Conservation (phyloP, 2,888 invertebrate genomes). For the Harmothoe impar region DNA sequence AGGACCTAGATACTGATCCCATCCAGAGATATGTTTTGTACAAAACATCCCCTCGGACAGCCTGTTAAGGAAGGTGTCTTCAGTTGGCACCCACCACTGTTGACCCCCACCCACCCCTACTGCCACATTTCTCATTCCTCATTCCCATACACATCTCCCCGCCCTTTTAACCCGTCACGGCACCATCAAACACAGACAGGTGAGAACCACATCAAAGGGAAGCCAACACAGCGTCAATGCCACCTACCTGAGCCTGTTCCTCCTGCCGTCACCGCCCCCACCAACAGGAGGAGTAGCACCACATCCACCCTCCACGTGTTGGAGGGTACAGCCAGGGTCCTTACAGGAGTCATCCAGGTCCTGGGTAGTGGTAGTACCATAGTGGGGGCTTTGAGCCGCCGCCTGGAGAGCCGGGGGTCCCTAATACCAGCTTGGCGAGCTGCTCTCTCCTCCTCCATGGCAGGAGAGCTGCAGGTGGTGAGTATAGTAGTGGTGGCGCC, state of each 20-base stretch:
- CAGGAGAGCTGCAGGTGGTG: not conserved
- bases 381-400: not conserved
- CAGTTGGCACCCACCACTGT: too few species aligned
- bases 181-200: not conserved
- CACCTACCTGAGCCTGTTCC: conserved; percentile 36
- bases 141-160: too few species aligned
- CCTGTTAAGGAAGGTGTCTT: too few species aligned
- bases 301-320: not conserved
- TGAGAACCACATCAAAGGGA: not conserved
- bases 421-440: not conserved
- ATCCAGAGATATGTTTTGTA: too few species aligned
- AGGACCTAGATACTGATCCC: too few species aligned
- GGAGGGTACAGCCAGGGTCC: not conserved
- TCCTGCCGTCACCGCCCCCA: not conserved
- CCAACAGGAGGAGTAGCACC: conserved; percentile 5
- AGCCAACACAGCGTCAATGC: not conserved
- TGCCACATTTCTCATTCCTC: too few species aligned
- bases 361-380: not conserved
- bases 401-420: conserved; percentile 5
- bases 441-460: not conserved
- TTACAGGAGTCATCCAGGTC: not conserved
- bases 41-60: too few species aligned
- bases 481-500: conserved; percentile 17
- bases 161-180: too few species aligned
- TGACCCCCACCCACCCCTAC: too few species aligned